Evolutionary conservation across 1,140 invertebrate genomes (phyloP), one percentile per base, ranked within the genome.

Genomic region (Drosophila sucinea): DNA sequence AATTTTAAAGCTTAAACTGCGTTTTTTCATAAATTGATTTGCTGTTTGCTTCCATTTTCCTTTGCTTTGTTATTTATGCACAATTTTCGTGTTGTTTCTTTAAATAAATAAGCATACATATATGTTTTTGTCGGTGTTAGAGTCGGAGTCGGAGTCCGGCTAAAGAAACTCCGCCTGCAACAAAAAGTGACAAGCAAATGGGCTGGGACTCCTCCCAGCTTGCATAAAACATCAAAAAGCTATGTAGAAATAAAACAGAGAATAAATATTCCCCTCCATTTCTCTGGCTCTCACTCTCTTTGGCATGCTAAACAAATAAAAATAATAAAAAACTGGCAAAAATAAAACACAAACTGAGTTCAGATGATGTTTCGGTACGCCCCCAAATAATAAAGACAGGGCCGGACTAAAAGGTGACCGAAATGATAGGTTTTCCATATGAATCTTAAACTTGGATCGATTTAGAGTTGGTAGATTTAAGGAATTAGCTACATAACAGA

Each of bases 211-310:
- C 8, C 10, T 70, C 35, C 40, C 23, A 60, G 73, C 67, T 79
- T 86, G 83, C 82, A 86, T 86, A 86, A 86, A 87, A 87, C 83
- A 86, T 86, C 82, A 51, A 86, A 86, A 86, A 78, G 82, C 38
- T 77, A 76, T 83, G 71, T 70, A 79, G 87, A 77, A 38, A 38
- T 38, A 38, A 38, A 38, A 3, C 10, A 10, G 8, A 8, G 30
- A 30, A 30, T 30, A 30, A 30, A 30, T 30, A 30, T 30, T 30
- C 30, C 4, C 30, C 32, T 67, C 35, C 56, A 23, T 17, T 25
- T 27, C 41, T 8, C 25, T 2, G 8, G 23, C n/a, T 25, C n/a
- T 1, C 33, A 0, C 32, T 17, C 11, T 30, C 7, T 17, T 40
- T 51, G 23, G 17, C 33, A 77, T 67, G 83, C 71, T 79, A 82